phyloP scores from a whole-genome alignment of 2,888 invertebrate species.

The Ferdinandea cuprea region DNA sequence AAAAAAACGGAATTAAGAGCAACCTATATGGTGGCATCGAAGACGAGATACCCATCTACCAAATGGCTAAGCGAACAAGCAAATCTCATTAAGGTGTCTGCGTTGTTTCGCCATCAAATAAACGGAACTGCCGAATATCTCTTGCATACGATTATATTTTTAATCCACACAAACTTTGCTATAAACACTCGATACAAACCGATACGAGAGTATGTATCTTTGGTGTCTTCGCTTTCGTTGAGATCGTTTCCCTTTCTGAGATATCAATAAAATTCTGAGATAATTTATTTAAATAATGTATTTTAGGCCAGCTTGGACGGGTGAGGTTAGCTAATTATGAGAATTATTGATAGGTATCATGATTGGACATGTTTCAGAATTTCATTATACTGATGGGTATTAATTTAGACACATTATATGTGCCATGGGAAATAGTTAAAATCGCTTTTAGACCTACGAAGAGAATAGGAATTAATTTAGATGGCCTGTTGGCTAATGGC shows the following conservation, averaged over 20 bases:
- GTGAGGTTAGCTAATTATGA: conserved; percentile 70
- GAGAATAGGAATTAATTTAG: neutral
- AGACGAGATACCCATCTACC: conserved; percentile 80
- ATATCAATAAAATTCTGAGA: conserved; percentile 69
- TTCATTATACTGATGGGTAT: conserved; percentile 37
- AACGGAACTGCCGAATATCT: conserved; percentile 72
- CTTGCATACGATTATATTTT: conserved; percentile 69
- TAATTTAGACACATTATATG: conserved; percentile 4
- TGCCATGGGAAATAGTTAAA: conserved; percentile 1
- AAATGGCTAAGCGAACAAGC: conserved; percentile 82
- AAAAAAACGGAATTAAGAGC: conserved; percentile 60
- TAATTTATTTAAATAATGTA: conserved; percentile 71
- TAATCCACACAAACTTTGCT: conserved; percentile 67
- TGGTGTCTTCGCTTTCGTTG: conserved; percentile 47
- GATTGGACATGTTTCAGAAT: conserved; percentile 69
- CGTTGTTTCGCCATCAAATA: conserved; percentile 71
- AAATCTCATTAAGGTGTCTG: conserved; percentile 82
- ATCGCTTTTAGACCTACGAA: neutral
- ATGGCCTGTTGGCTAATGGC: neutral
- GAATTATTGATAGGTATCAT: conserved; percentile 71
- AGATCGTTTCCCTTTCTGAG: conserved; percentile 46
- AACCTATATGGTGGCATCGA: conserved; percentile 54
- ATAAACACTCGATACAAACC: conserved; percentile 55
- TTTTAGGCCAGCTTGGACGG: conserved; percentile 61
- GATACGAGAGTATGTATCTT: conserved; percentile 30